Percentiles rank a stretch among this genome's conserved stretches.
phyloP scores from a whole-genome alignment of 1,140 invertebrate species.

The Drosophila baimaii region DNA sequence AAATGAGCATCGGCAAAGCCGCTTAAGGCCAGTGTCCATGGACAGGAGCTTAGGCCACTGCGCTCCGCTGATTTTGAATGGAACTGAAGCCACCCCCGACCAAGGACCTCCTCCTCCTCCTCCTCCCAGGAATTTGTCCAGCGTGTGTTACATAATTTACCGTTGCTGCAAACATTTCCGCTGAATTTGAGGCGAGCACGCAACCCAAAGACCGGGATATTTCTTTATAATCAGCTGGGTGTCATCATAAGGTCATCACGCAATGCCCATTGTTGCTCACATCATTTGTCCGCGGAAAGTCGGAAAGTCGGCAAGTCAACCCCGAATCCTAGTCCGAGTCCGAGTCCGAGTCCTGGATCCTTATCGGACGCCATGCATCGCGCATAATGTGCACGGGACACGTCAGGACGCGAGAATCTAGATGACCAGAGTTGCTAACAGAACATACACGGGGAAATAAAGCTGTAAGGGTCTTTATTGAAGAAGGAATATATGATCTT shows the following conservation, averaged over 20 bases:
- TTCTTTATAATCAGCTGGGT: conserved; percentile 81
- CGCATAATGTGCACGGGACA: conserved; percentile 71
- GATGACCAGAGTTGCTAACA: conserved; percentile 14
- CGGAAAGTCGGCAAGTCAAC: conserved; percentile 61
- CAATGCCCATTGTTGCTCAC: conserved; percentile 56
- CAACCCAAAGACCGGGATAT: conserved; percentile 53
- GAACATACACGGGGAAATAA: conserved; percentile 5
- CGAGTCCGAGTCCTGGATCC: conserved; percentile 17
- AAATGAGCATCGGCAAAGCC: conserved; percentile 76
- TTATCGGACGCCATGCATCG: conserved; percentile 72
- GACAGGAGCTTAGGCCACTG: conserved; percentile 69
- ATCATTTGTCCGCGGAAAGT: conserved; percentile 38
- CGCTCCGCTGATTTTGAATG: conserved; percentile 78
- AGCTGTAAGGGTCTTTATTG: no score
- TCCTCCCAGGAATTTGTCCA: conserved; percentile 1
- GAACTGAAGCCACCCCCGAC: conserved; percentile 12
- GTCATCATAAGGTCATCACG: conserved; percentile 83
- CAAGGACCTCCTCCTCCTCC: background rate
- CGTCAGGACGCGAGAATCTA: conserved; percentile 45
- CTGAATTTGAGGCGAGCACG: conserved; percentile 74
- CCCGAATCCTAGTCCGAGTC: conserved; percentile 32
- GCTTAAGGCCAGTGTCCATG: conserved; percentile 67
- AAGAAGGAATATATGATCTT: no score
- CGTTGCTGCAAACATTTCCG: conserved; percentile 80
- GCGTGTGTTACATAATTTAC: conserved; percentile 79